Base-by-base conservation (phyloP, 2,797 vertebrate genomes). In the Eulemur mongoz region DNA sequence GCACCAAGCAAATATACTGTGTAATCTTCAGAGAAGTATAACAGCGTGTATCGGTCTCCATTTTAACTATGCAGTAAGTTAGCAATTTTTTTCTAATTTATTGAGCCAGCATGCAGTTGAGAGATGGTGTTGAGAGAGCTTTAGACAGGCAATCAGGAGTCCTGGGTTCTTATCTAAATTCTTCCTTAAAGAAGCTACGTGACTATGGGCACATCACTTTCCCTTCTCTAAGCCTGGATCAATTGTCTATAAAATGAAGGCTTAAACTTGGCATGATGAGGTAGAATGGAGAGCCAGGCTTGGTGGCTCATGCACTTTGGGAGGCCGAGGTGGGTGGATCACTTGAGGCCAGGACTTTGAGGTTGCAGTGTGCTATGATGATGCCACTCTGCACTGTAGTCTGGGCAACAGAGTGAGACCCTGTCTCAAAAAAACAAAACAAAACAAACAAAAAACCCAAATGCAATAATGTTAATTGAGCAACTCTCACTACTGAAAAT, bases 1-100 rank as follows among this genome's bases (percentile, higher is more conserved):
- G 94, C 94, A 82, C 83, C 52, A 40, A 91, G 73, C 72, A 92
- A 61, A 94, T 78, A 95, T 0, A 65, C 79, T 70, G 67, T 88
- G 91, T 43, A 45, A 92, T 97, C 86, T 97, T 96, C 96, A 97
- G 91, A 96, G 80, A 95, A 93, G 65, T 61, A 6, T 65, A 94
- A 54, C 84, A 86, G 90, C 81, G 20, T 90, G 72, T 38, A 9
- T 40, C 48, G 38, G 91, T 94, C 14, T 0, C 78, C 30, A 67
- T 87, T 94, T 95, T 96, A 93, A 87, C 83, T 85, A 48, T 25
- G 27, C 57, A 40, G 70, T 67, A 84, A 87, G 89, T 96, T 93
- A 54, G 63, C 50, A 65, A n/a, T 67, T 79, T 85, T 91, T 48
- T 81, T 14, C 90, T 81, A 54, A 86, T 95, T 86, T 94, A 73